A percentile compares a stretch with the other conserved stretches of the same genome.
phyloP scores from a whole-genome alignment of 2,888 invertebrate genomes.

The Hirtodrosophila duncani region DNA sequence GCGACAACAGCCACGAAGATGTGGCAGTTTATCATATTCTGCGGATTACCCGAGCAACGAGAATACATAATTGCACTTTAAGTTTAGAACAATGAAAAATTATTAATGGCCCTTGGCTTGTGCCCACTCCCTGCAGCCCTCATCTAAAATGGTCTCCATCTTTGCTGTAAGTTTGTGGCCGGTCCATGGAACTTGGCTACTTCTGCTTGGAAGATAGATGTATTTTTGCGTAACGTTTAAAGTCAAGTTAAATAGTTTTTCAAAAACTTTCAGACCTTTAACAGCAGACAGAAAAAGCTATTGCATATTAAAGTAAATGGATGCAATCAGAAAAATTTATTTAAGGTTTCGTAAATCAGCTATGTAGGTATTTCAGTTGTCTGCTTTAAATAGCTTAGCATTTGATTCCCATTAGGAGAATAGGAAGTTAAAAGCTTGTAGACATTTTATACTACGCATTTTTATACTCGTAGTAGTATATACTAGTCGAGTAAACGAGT shows the following conservation, averaged over 20 bases:
- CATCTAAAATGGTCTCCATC: constrained; percentile 5
- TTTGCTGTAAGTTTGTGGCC: background rate
- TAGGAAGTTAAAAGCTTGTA: too few species aligned
- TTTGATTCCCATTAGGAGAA: too few species aligned
- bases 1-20: constrained; percentile 19
- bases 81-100: constrained; percentile 58
- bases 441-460: too few species aligned
- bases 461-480: too few species aligned
- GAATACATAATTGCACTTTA: constrained; percentile 59
- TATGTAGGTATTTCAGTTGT: too few species aligned
- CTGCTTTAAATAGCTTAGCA: too few species aligned
- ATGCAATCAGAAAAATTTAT: background rate
- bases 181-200: constrained; percentile 1
- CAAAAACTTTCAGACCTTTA: constrained; percentile 4
- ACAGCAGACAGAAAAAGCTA: background rate
- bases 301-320: background rate
- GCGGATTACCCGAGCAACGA: constrained; percentile 50
- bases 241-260: constrained; percentile 29
- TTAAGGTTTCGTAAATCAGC: too few species aligned
- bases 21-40: constrained; percentile 51
- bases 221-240: constrained; percentile 29
- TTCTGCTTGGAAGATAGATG: constrained; percentile 24
- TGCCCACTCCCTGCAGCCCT: constrained; percentile 22
- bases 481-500: too few species aligned
- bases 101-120: constrained; percentile 44